These are phyloP conservation scores for Rana temporaria DNA, from an alignment of 2,113 vertebrate species.

Conservation along the genomic window DNA sequence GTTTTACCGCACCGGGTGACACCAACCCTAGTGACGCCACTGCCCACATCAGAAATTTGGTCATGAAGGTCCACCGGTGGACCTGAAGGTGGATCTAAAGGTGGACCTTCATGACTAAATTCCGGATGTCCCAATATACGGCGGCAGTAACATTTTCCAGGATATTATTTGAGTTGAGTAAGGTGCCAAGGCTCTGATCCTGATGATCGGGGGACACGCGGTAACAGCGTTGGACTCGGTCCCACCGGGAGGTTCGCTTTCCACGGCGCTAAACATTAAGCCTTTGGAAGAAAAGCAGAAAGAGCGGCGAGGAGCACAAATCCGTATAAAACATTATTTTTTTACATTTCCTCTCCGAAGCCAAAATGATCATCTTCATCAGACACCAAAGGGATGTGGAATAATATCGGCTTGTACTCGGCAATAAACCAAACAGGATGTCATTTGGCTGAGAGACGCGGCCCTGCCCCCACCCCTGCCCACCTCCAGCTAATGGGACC, in stretches of 20 bases:
- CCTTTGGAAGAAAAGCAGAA: not conserved
- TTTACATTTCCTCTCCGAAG: not conserved
- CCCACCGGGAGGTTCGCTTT: too few relatives aligned
- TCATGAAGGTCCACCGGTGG: too few relatives aligned
- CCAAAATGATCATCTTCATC: conserved; percentile 14
- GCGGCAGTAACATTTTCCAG: too few relatives aligned
- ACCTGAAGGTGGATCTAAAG: too few relatives aligned
- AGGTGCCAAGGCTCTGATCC: not conserved
- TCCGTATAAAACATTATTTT: conserved; percentile 19
- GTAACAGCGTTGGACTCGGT: too few relatives aligned
- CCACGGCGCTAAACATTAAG: not conserved
- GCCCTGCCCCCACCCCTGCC: conserved; percentile 28
- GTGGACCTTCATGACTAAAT: too few relatives aligned
- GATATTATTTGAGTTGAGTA: not conserved
- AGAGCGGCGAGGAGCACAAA: not conserved
- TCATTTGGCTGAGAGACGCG: conserved; percentile 32
- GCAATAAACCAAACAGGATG: conserved; percentile 49
- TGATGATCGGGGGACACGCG: not conserved
- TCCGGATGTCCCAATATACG: too few relatives aligned
- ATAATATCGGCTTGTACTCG: conserved; percentile 14
- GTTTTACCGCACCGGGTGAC: too few relatives aligned
- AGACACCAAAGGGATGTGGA: not conserved
- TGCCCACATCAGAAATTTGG: too few relatives aligned
- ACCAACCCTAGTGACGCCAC: too few relatives aligned
- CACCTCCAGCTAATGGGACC: conserved; percentile 50